Base-by-base conservation (phyloP, 2,113 vertebrate genomes). In the Lampris megalopsis region DNA sequence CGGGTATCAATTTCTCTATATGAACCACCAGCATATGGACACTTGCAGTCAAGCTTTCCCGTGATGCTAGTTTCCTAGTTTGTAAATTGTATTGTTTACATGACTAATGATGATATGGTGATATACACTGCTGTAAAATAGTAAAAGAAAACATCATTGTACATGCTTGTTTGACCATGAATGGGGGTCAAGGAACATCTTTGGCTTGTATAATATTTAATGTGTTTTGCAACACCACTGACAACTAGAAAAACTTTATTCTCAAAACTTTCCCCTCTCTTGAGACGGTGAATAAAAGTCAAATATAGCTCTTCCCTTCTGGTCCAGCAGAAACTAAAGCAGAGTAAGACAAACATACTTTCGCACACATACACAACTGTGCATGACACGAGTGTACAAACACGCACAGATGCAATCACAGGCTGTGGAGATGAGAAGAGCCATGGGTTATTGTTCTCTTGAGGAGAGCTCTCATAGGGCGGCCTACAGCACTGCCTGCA, bases 401-500 rank as follows among this genome's bases (percentile, higher is more conserved):
- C 43, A 67, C 71, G 68, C 63, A 78, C 60, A 72, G 72, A 81
- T 66, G 60, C 7, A 1, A 52, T 79, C 62, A 61, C 72, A 78
- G 56, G 45, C 60, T 73, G 76, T 67, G 74, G 72, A 84, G 86
- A 81, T 85, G 49, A 71, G 79, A 90, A 68, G 80, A 80, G 86
- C 64, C 71, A 57, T 64, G 50, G 59, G 80, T 79, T 81, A 56
- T 56, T 65, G 40, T 50, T 63, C 88, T 84, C 86, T 40, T 2
- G 85, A 86, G 81, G 68, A 79, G 75, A 67, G 66, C 50, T 78
- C 89, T 85, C 81, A 37, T 68, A 62, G 83, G 81, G 80, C 75
- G 65, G 90, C 90, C 92, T 76, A 11, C 63, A 89, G 90, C 87
- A 83, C 71, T 45, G 90, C 91, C 91, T 73, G 83, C 81, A 91